Conservation (phyloP, 2,113 vertebrate genomes). For the Perca fluviatilis region DNA sequence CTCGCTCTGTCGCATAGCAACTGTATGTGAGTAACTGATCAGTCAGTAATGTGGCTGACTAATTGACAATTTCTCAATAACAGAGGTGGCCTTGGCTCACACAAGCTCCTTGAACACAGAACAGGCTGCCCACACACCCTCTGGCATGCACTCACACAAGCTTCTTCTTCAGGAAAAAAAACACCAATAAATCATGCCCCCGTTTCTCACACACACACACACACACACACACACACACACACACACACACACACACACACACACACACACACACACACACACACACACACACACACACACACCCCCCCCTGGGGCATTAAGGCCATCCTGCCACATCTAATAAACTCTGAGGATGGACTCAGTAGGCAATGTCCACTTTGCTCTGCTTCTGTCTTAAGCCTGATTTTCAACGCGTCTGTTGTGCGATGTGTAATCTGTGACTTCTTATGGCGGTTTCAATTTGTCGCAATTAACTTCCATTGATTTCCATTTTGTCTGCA, state of each 20-base stretch:
- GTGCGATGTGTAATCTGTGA: constrained; percentile 57
- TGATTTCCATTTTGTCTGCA: constrained; percentile 27
- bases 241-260: constrained; percentile 4
- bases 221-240: constrained; percentile 37
- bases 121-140: constrained; percentile 64
- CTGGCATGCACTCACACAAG: constrained; percentile 45
- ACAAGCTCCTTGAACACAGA: constrained; percentile 52
- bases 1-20: not conserved
- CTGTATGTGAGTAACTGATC: constrained; percentile 34
- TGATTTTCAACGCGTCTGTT: constrained; percentile 65
- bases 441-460: constrained; percentile 60
- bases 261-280: not conserved
- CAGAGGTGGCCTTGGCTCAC: constrained; percentile 53
- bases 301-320: constrained; percentile 68
- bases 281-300: constrained; percentile 22
- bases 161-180: constrained; percentile 13
- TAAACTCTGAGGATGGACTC: constrained; percentile 73
- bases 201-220: not conserved
- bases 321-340: constrained; percentile 82
- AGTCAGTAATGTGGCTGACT: constrained; percentile 58
- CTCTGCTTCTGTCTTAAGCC: constrained; percentile 74
- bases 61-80: constrained; percentile 63
- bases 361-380: constrained; percentile 75
- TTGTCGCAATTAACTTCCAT: constrained; percentile 50
- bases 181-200: too few species aligned